These are phyloP conservation scores for Xiphydria camelus DNA, from an alignment of 2,888 invertebrate species.

Conservation along the genomic window DNA sequence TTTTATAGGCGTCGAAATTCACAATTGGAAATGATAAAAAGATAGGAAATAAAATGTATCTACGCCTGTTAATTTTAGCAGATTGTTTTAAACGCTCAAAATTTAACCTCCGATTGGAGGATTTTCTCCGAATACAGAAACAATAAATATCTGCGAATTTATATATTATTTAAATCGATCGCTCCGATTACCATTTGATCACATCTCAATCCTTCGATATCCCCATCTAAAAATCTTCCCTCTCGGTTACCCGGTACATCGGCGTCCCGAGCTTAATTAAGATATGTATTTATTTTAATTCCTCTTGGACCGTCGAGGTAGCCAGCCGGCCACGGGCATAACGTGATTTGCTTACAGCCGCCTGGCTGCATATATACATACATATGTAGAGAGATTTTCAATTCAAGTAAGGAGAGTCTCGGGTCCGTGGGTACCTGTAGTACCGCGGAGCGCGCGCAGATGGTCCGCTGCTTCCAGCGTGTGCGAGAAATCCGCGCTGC, in stretches of 20 bases:
- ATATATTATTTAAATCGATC: too few relatives aligned
- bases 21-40: too few relatives aligned
- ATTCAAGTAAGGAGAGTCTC: constrained; percentile 44
- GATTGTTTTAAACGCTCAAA: too few relatives aligned
- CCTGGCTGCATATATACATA: constrained; percentile 40
- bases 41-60: too few relatives aligned
- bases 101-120: too few relatives aligned
- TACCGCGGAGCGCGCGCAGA: background rate
- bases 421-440: background rate
- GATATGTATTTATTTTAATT: constrained; percentile 58
- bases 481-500: background rate
- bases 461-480: background rate
- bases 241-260: constrained; percentile 25
- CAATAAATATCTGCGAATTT: too few relatives aligned
- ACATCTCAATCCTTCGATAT: too few relatives aligned
- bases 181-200: too few relatives aligned
- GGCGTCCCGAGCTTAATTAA: constrained; percentile 51
- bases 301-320: constrained; percentile 44
- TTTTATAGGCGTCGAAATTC: too few relatives aligned
- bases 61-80: too few relatives aligned
- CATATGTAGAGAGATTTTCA: constrained; percentile 47
- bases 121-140: too few relatives aligned
- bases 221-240: background rate
- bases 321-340: constrained; percentile 41
- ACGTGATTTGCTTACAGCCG: constrained; percentile 54